phyloP scores from a whole-genome alignment of 1,140 invertebrate genomes.

The Macrocentrus cingulum region DNA sequence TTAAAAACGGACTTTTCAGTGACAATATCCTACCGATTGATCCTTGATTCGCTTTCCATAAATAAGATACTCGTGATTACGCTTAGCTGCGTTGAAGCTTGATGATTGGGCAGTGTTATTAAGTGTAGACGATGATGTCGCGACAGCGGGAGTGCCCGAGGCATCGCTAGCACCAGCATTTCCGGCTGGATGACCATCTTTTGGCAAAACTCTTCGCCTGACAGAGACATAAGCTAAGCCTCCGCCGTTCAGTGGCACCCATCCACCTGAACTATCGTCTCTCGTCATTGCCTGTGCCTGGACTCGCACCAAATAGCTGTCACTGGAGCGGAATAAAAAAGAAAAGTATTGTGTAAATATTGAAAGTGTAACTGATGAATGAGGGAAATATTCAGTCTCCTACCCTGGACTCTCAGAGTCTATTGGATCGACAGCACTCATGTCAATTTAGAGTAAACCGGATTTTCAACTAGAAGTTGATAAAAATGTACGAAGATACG shows the following conservation, averaged over 20 bases:
- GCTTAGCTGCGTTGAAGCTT: constrained; percentile 51
- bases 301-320: constrained; percentile 90
- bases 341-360: not conserved
- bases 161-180: constrained; percentile 40
- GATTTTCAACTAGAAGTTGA: not conserved
- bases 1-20: no score
- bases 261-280: constrained; percentile 94
- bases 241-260: constrained; percentile 91
- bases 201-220: constrained; percentile 64
- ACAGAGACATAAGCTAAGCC: constrained; percentile 91
- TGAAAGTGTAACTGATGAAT: constrained; percentile 10
- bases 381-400: not conserved
- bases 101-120: constrained; percentile 39
- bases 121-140: constrained; percentile 32
- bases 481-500: constrained; percentile 11
- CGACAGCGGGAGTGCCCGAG: constrained; percentile 39
- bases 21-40: constrained; percentile 74
- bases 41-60: constrained; percentile 89
- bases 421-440: constrained; percentile 20
- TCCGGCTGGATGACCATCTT: constrained; percentile 24
- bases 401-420: constrained; percentile 22
- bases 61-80: constrained; percentile 84
- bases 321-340: constrained; percentile 66
- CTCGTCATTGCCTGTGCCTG: constrained; percentile 97
- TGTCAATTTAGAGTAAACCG: constrained; percentile 16